These are phyloP conservation scores for Enoplosus armatus DNA, from an alignment of 2,797 vertebrate genomes.

Conservation along the genomic window DNA sequence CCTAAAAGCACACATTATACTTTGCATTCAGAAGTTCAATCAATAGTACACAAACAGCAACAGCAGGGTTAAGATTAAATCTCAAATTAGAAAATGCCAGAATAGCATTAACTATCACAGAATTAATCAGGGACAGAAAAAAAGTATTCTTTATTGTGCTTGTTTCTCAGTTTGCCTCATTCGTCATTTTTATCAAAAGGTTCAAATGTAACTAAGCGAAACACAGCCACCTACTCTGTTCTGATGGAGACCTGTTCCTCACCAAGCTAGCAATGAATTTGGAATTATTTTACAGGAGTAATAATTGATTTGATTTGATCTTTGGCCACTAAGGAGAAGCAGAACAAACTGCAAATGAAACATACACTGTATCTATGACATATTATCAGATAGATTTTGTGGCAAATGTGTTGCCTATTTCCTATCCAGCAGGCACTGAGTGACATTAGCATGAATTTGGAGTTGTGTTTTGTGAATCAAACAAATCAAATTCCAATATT, in stretches of 20 bases:
- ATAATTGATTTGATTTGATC: no score
- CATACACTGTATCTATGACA: neutral
- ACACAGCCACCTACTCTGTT: neutral
- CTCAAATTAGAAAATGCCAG: neutral
- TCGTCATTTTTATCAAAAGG: neutral
- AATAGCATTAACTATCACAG: conserved; percentile 19
- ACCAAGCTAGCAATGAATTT: neutral
- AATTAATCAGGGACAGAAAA: neutral
- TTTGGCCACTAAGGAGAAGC: no score
- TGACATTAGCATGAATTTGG: neutral
- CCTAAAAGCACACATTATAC: conserved; percentile 5
- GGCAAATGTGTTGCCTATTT: neutral
- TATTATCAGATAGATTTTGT: neutral
- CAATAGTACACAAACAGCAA: conserved; percentile 9
- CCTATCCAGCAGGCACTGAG: neutral
- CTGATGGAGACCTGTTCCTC: neutral
- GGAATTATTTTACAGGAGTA: neutral
- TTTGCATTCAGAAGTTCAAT: conserved; percentile 30
- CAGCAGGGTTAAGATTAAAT: conserved; percentile 27
- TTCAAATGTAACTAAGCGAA: neutral
- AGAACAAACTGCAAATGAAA: neutral
- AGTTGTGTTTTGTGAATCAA: neutral
- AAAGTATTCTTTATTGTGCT: neutral
- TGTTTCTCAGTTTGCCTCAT: neutral
- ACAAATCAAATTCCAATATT: neutral